A percentile compares a stretch with the other conserved stretches of the same genome.
Evolutionary conservation across 2,113 vertebrate species (phyloP).

Genomic region (Seriola rivoliana): DNA sequence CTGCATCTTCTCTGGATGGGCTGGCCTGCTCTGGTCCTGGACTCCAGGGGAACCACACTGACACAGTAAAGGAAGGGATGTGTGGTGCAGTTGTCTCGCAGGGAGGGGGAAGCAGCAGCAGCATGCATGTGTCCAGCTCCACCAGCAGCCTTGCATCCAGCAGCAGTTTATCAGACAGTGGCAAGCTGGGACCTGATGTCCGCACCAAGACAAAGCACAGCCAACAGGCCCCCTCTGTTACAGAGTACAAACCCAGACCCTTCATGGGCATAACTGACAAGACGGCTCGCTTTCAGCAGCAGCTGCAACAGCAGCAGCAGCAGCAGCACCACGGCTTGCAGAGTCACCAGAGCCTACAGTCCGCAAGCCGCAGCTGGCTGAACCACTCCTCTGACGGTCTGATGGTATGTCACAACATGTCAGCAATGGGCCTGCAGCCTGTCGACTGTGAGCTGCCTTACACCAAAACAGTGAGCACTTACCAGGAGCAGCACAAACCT

Average conservation of each 20-base stretch:
- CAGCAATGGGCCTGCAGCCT: constrained; percentile 78
- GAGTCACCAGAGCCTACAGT: constrained; percentile 61
- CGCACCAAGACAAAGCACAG: constrained; percentile 86
- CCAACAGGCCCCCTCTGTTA: constrained; percentile 70
- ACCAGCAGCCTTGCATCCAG: constrained; percentile 90
- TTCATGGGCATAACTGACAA: constrained; percentile 99
- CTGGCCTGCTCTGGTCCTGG: constrained; percentile 60
- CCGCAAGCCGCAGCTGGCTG: constrained; percentile 86
- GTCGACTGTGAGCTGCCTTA: constrained; percentile 83
- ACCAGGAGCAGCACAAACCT: constrained; percentile 83
- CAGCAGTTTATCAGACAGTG: constrained; percentile 88
- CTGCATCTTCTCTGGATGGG: constrained; percentile 78
- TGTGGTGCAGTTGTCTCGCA: constrained; percentile 77
- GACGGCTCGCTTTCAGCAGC: constrained; percentile 88
- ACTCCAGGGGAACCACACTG: constrained; percentile 33
- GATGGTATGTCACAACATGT: constrained; percentile 58
- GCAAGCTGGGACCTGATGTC: constrained; percentile 89
- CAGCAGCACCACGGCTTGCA: constrained; percentile 62
- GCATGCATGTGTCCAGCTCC: constrained; percentile 88
- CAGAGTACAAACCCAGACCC: constrained; percentile 89
- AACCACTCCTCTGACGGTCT: constrained; percentile 84
- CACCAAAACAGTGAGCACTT: constrained; percentile 81
- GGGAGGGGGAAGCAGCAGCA: constrained; percentile 65
- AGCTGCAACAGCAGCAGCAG: constrained; percentile 40
- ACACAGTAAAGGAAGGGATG: constrained; percentile 69